Evolutionary conservation across 2,797 vertebrate species (phyloP), one percentile per base, ranked within the genome.

Genomic region (Sandelia bainsii): DNA sequence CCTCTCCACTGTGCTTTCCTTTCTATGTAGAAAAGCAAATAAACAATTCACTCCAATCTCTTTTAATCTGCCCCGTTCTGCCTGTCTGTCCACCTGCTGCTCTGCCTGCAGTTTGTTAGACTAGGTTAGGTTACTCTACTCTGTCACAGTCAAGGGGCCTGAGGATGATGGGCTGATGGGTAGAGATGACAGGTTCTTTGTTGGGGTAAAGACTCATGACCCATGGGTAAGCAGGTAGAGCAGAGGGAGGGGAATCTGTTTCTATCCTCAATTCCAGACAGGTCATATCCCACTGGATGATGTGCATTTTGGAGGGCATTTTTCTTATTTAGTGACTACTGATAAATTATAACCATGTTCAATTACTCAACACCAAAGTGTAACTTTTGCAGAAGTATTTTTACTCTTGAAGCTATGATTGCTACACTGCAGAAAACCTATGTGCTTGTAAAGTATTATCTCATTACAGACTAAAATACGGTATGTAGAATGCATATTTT

Each of bases 101-200:
- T 75, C 62, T 29, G 27, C 59, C 52, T 56, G 61, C 73, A 79
- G 72, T 82, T 34, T 70, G 68, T 74, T 75, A 70, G 40, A 74
- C 23, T 29, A 64, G 51, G 60, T 67, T 37, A 65, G 48, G 64
- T 70, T 62, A 52, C n/a, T 52, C 32, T 75, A 69, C 52, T 57
- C 58, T 44, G 32, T 60, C 71, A 51, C 25, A 72, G 57, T 63
- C 19, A 3, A 60, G 56, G 61, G 62, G 62, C 50, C 75, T 73
- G 57, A 69, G 62, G 78, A 81, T 39, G 62, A 84, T 51, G 51
- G 57, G 61, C 66, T 85, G 81, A 84, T 82, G 78, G 65, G 77
- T 11, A 57, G 71, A 80, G 72, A 62, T 87, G 87, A 87, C 87
- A 86, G 61, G 71, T 83, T 74, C 78, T 89, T 90, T 88, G 80